Conservation (phyloP, 2,113 vertebrate species). For the Zosterops hypoxanthus region DNA sequence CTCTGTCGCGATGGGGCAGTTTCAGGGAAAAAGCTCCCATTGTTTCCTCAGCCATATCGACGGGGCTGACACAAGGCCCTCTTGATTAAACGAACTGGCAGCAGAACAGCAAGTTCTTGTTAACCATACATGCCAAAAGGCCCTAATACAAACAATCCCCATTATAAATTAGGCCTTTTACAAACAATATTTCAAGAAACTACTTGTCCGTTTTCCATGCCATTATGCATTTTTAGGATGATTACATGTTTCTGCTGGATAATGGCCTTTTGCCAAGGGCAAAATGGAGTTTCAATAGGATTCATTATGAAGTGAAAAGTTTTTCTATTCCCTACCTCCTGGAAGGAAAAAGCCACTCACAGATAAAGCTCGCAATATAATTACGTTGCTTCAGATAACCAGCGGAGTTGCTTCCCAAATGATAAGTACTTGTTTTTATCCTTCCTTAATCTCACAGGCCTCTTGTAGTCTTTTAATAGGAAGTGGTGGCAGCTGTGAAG, state of each 20-base stretch:
- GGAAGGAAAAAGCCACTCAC: constrained; percentile 77
- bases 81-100: constrained; percentile 68
- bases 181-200: constrained; percentile 79
- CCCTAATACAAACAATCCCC: constrained; percentile 72
- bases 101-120: constrained; percentile 71
- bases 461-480: constrained; percentile 68
- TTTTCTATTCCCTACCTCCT: constrained; percentile 72
- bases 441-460: constrained; percentile 55
- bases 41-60: constrained; percentile 45
- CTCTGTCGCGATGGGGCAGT: constrained; percentile 25
- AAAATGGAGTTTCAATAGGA: constrained; percentile 74
- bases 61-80: constrained; percentile 43
- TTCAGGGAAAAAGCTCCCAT: constrained; percentile 28
- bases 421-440: constrained; percentile 74
- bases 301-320: constrained; percentile 77
- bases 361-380: constrained; percentile 76
- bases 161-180: constrained; percentile 75
- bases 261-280: constrained; percentile 85
- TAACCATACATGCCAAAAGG: constrained; percentile 59
- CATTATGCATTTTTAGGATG: constrained; percentile 87
- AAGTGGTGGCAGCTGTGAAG: constrained; percentile 66
- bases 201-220: constrained; percentile 83
- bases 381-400: constrained; percentile 74
- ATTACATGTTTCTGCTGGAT: constrained; percentile 89
- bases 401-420: constrained; percentile 67